Evolutionary conservation across 2,888 invertebrate species (phyloP).

Genomic region (Notocelia uddmanniana): DNA sequence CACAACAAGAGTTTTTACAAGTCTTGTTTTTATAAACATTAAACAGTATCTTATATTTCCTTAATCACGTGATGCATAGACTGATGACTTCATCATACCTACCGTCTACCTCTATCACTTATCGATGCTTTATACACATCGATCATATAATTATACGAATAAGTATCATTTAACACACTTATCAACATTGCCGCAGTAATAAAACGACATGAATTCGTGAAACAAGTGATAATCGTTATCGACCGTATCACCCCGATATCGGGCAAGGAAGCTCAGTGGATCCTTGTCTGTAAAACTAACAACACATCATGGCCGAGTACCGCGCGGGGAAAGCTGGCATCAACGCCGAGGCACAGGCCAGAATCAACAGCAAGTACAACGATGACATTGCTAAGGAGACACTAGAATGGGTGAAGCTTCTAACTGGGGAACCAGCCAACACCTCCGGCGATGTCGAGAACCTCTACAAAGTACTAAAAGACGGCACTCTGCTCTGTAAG

Average conservation of each 20-base stretch:
- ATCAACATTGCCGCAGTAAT: conserved; percentile 43
- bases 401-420: conserved; percentile 95
- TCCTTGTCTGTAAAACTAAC: conserved; percentile 73
- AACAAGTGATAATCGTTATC: conserved; percentile 74
- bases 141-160: conserved; percentile 38
- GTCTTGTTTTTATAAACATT: background rate
- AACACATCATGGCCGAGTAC: conserved; percentile 81
- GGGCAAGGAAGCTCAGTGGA: conserved; percentile 75
- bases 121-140: conserved; percentile 23
- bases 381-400: conserved; percentile 96
- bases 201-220: conserved; percentile 62
- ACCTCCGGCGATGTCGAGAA: conserved; percentile 96
- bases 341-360: conserved; percentile 81
- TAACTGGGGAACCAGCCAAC: conserved; percentile 93
- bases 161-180: conserved; percentile 24
- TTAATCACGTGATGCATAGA: conserved; percentile 1
- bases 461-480: conserved; percentile 94
- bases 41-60: background rate
- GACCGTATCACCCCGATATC: conserved; percentile 71
- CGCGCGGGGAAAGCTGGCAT: conserved; percentile 82
- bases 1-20: background rate
- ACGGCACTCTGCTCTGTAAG: conserved; percentile 96
- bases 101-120: background rate
- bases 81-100: conserved; percentile 1
- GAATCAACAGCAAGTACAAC: conserved; percentile 98